Conservation (phyloP, 2,888 invertebrate genomes). For the Stegana nigrithorax region DNA sequence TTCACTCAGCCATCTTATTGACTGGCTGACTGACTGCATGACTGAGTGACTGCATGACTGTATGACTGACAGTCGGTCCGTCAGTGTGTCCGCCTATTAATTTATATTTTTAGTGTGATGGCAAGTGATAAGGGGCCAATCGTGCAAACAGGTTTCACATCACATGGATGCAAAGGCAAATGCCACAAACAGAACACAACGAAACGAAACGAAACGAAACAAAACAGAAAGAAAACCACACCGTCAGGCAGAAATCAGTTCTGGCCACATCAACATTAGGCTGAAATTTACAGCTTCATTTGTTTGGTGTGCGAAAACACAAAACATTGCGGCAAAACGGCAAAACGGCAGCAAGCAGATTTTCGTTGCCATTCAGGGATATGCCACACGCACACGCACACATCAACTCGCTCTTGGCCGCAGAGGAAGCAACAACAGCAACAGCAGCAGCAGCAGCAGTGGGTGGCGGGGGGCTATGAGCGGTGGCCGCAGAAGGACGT, state of each 20-base stretch:
- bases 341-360: not conserved
- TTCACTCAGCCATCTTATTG: not conserved
- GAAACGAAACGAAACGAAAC: constrained; percentile 10
- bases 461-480: no score
- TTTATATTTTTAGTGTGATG: no score
- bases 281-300: constrained; percentile 14
- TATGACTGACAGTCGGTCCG: not conserved
- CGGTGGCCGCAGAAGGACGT: not conserved
- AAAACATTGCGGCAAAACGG: not conserved
- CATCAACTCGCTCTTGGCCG: not conserved
- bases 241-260: not conserved
- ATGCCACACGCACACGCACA: not conserved
- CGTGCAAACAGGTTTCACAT: not conserved
- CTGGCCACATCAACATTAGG: constrained; percentile 10
- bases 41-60: not conserved
- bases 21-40: no score
- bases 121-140: not conserved
- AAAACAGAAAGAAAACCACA: not conserved
- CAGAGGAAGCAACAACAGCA: not conserved
- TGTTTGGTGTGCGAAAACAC: not conserved
- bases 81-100: no score
- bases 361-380: no score
- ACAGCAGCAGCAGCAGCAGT: no score
- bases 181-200: not conserved
- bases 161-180: no score